Percentiles rank a stretch among this genome's conserved stretches.
These are phyloP conservation scores for Spicauda simplicius DNA, from an alignment of 2,888 invertebrate genomes.

Conservation along the genomic window DNA sequence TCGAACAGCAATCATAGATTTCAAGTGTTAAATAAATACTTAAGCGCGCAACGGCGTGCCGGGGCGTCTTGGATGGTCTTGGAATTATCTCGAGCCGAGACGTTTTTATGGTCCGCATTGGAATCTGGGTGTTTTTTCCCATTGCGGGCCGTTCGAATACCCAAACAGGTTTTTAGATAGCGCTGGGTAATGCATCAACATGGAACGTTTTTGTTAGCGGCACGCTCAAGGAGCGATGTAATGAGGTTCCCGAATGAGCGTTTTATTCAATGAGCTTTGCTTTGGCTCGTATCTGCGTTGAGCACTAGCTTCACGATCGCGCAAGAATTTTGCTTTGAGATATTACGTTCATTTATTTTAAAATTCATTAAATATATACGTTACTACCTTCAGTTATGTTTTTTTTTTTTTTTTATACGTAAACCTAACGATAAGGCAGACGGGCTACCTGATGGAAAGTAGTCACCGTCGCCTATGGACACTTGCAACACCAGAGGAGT, in stretches of 20 bases:
- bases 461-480: too few relatives aligned
- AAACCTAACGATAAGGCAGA: too few relatives aligned
- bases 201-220: constrained; percentile 78
- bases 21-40: constrained; percentile 66
- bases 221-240: constrained; percentile 74
- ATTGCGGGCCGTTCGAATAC: constrained; percentile 73
- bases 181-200: constrained; percentile 82
- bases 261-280: constrained; percentile 66
- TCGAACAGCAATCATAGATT: constrained; percentile 52
- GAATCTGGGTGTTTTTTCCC: constrained; percentile 81
- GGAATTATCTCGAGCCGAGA: constrained; percentile 78
- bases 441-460: too few relatives aligned
- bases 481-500: too few relatives aligned
- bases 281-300: neutral
- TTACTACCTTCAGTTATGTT: too few relatives aligned
- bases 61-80: constrained; percentile 64
- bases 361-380: too few relatives aligned
- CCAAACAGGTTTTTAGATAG: constrained; percentile 84
- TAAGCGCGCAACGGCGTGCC: constrained; percentile 54
- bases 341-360: too few relatives aligned
- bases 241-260: constrained; percentile 72
- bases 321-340: too few relatives aligned
- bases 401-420: too few relatives aligned
- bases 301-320: too few relatives aligned
- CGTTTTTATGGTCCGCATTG: constrained; percentile 82